Evolutionary conservation across 2,113 vertebrate genomes (phyloP).

Genomic region (Apaloderma vittatum): DNA sequence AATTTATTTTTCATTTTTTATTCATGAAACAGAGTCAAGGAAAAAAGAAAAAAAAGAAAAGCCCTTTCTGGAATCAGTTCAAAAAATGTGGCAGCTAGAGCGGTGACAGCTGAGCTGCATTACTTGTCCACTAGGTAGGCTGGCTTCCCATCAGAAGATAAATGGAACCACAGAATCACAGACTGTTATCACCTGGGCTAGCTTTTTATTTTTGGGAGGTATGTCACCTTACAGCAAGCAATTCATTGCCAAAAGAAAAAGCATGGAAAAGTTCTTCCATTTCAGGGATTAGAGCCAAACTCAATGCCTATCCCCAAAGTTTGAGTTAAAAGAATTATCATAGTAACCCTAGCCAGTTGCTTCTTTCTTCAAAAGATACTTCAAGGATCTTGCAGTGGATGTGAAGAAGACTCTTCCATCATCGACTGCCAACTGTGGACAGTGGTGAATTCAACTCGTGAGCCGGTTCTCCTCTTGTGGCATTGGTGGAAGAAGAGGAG

Average conservation of each 20-base stretch:
- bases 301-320: neutral
- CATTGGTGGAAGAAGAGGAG: neutral
- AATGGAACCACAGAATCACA: neutral
- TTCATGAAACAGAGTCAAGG: neutral
- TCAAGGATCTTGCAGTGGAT: neutral
- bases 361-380: neutral
- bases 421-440: neutral
- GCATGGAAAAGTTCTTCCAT: neutral
- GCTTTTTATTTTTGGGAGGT: neutral
- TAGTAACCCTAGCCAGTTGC: neutral
- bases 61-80: neutral
- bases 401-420: neutral
- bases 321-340: neutral
- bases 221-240: neutral
- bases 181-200: neutral
- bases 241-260: neutral
- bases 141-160: neutral
- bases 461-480: neutral
- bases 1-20: neutral
- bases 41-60: neutral
- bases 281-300: neutral
- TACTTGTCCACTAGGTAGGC: neutral
- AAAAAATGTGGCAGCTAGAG: neutral
- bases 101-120: neutral
- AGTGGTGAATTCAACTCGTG: neutral